A percentile compares a stretch with the other conserved stretches of the same genome.
Evolutionary conservation across 2,888 invertebrate genomes (phyloP).

Genomic region (Himalopsyche anomala): DNA sequence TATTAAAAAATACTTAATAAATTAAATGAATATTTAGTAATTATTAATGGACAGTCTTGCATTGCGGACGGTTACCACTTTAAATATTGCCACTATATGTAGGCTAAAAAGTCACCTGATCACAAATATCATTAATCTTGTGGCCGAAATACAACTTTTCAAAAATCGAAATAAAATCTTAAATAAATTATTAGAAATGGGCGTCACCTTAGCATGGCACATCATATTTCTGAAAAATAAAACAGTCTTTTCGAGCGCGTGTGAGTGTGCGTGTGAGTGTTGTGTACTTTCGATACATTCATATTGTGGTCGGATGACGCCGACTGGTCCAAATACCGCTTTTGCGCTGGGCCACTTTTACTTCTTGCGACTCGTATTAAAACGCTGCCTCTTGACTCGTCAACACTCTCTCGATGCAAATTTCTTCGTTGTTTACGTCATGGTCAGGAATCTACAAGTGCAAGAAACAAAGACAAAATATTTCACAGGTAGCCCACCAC

Average conservation of each 20-base stretch:
- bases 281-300: background rate
- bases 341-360: slow-evolving; percentile 15
- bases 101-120: no score
- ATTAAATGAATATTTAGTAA: no score
- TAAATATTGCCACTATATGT: no score
- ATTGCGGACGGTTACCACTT: no score
- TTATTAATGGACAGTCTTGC: no score
- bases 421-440: slow-evolving; percentile 11
- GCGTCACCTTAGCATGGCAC: background rate
- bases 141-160: no score
- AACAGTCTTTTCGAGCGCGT: no score
- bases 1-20: no score
- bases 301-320: slow-evolving; percentile 22
- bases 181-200: background rate
- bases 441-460: background rate
- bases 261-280: background rate
- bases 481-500: no score
- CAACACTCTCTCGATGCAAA: slow-evolving; percentile 8
- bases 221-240: no score
- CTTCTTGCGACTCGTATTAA: background rate
- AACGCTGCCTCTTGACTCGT: background rate
- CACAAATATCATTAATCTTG: no score
- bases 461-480: background rate
- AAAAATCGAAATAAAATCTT: no score
- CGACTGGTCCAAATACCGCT: slow-evolving; percentile 13